These are phyloP conservation scores for Tretioscincus oriximinensis DNA, from an alignment of 2,113 vertebrate species.

Conservation along the genomic window DNA sequence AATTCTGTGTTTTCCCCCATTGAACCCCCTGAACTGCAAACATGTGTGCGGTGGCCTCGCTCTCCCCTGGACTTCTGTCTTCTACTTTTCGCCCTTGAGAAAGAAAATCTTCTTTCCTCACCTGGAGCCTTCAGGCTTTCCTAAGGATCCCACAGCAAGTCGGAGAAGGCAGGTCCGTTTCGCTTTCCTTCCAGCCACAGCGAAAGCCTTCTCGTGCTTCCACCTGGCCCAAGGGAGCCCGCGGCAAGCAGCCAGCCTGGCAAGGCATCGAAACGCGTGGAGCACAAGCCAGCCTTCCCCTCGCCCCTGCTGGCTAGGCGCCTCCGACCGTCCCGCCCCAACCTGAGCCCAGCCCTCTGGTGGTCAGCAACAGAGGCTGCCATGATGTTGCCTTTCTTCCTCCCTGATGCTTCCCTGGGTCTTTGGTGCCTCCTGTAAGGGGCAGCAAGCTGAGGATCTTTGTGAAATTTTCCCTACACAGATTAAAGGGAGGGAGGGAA, in stretches of 20 bases:
- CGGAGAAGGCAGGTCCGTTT: no score
- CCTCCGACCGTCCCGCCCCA: no score
- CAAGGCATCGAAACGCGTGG: not conserved
- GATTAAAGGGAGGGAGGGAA: no score
- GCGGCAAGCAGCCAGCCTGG: not conserved
- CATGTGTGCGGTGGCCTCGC: not conserved
- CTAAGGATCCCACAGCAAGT: not conserved
- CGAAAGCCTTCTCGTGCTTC: not conserved
- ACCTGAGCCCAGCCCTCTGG: conserved; percentile 1
- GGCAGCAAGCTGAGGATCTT: not conserved
- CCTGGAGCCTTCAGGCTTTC: not conserved
- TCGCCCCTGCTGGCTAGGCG: no score
- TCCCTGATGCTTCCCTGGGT: not conserved
- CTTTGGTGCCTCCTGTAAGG: no score
- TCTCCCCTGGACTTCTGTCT: not conserved
- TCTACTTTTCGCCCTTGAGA: no score
- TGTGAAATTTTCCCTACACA: not conserved
- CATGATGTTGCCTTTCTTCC: not conserved
- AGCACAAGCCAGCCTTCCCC: not conserved
- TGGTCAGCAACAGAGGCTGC: not conserved
- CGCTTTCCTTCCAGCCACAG: not conserved
- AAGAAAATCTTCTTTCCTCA: not conserved
- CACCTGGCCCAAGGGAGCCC: not conserved
- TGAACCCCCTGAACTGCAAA: no score
- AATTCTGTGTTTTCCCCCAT: no score